Base-by-base conservation (phyloP, 2,888 invertebrate species). In the Choreutis nemorana region DNA sequence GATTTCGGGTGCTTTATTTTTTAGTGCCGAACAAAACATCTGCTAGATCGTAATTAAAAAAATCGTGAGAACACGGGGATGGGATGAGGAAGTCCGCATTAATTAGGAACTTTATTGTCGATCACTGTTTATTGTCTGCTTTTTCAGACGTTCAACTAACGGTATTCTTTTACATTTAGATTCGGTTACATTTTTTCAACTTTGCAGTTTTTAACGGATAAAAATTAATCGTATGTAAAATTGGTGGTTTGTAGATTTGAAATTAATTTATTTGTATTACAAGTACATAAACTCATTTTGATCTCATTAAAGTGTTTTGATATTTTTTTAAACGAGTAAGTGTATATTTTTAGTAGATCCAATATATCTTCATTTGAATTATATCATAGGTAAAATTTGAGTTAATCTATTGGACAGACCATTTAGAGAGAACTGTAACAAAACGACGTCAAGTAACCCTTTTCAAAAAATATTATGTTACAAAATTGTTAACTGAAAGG, bases 11-110 rank as follows among this genome's bases (percentile, higher is more conserved):
- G 50, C 51, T 54, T 64, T 60, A 51, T 61, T 61, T 65, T 60
- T 57, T 52, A 46, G 44, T 33, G 36, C 42, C 46, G 62, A 57
- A 61, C 59, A 60, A 64, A 68, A 61, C 66, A 70, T 70, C 71
- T 73, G 73, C 59, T 45, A 56, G 48, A 22, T 58, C 45, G 58
- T 65, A 75, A 78, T 75, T 75, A 71, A 65, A 68, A 65, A 66
- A 67, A 61, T 55, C 78, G 78, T 78, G 78, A 73, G 78, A 78
- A 77, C 55, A 50, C 45, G 50, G 61, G 57, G 57, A 55, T 49
- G 61, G 57, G 57, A 55, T 42, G 52, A 31, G 50, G 51, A 59
- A 45, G 49, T 55, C 46, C 48, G 54, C 51, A 64, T 67, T 75
- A 64, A 68, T 68, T 65, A 62, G 37, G 34, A 34, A 31, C 28